Evolutionary conservation across 2,113 vertebrate species (phyloP).

Genomic region (Thalassarche chlororhynchos): DNA sequence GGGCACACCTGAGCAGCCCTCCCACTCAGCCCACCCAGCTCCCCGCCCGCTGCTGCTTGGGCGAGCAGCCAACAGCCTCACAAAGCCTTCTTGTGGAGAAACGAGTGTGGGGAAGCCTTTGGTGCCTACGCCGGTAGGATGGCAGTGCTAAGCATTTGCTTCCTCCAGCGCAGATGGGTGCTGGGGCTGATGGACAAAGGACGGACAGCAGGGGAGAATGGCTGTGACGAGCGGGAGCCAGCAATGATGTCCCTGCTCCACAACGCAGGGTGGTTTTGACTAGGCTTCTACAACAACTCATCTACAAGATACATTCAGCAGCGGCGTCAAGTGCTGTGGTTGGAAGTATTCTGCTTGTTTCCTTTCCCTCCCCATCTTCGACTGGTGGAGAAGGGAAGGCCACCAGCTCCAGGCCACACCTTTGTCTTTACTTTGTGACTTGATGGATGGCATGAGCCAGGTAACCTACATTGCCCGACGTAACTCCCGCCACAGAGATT

Average conservation of each 20-base stretch:
- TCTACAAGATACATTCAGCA: slow-evolving; percentile 56
- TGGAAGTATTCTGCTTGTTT: slow-evolving; percentile 39
- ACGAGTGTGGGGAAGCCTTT: neutral
- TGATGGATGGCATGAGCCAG: slow-evolving; percentile 92
- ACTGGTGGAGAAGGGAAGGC: neutral
- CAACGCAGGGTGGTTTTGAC: neutral
- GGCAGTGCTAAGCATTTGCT: neutral
- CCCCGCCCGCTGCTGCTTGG: neutral
- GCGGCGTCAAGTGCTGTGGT: slow-evolving; percentile 19
- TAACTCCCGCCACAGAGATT: slow-evolving; percentile 93
- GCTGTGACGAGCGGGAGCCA: neutral
- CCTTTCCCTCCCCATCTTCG: neutral
- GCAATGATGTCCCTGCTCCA: neutral
- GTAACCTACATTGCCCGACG: slow-evolving; percentile 90
- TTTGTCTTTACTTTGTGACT: slow-evolving; percentile 88
- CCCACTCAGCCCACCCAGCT: neutral
- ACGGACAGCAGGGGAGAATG: neutral
- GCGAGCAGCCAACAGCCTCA: neutral
- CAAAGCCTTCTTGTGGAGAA: neutral
- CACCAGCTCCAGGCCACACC: neutral
- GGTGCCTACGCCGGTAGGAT: neutral
- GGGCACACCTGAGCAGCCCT: neutral
- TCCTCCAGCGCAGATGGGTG: neutral
- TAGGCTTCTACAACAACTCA: slow-evolving; percentile 33
- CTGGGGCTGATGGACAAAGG: neutral